Evolutionary conservation across 2,113 vertebrate species (phyloP).

Genomic region (Andinoacara biseriatus): DNA sequence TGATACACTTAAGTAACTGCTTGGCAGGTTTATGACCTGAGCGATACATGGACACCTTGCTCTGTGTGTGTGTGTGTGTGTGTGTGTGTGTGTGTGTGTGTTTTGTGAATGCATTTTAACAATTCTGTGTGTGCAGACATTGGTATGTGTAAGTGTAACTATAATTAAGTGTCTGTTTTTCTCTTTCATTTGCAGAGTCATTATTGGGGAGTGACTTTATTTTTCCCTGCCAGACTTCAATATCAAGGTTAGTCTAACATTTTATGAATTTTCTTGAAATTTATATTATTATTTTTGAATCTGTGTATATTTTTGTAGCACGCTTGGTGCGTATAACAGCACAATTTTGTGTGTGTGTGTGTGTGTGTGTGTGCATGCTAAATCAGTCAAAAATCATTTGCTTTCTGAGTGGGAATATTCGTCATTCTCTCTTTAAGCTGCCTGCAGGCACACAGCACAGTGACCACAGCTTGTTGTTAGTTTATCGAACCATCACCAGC

Average conservation of each 20-base stretch:
- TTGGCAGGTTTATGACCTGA: constrained; percentile 64
- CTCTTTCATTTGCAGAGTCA: constrained; percentile 42
- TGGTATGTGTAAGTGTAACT: background rate
- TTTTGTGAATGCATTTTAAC: constrained; percentile 10
- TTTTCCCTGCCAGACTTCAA: constrained; percentile 7
- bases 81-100: constrained; percentile 23
- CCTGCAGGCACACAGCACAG: constrained; percentile 15
- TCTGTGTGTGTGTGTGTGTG: constrained; percentile 30
- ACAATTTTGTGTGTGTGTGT: background rate
- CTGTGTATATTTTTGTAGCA: background rate
- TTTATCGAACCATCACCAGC: constrained; percentile 26
- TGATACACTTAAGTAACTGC: constrained; percentile 59
- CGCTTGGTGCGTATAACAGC: background rate
- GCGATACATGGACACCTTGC: constrained; percentile 45
- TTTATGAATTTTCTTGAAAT: background rate
- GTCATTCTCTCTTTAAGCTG: background rate
- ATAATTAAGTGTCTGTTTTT: constrained; percentile 32
- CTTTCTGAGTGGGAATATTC: background rate
- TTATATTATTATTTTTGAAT: background rate
- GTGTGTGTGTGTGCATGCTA: background rate
- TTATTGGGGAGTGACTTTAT: background rate
- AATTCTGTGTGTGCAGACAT: background rate
- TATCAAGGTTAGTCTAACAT: constrained; percentile 19
- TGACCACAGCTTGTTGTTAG: constrained; percentile 2
- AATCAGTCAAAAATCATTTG: background rate